Evolutionary conservation across 2,113 vertebrate genomes (phyloP).

Genomic region (Fukomys damarensis): DNA sequence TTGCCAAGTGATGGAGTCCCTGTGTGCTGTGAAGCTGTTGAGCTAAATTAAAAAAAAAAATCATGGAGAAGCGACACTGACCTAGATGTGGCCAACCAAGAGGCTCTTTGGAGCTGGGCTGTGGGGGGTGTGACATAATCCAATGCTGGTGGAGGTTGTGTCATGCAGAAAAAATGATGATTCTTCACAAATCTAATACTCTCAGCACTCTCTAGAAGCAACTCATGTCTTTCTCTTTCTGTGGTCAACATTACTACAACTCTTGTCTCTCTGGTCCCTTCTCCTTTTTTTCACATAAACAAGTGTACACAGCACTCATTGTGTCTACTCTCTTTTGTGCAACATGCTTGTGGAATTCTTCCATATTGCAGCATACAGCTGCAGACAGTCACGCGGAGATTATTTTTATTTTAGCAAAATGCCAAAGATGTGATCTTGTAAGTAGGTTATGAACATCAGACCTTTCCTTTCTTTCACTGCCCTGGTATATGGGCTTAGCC

Average conservation of each 20-base stretch:
- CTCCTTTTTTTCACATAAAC: not conserved
- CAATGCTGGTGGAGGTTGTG: not conserved
- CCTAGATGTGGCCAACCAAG: not conserved
- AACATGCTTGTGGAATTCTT: not conserved
- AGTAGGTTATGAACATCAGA: not conserved
- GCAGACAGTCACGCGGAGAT: not conserved
- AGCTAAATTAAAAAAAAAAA: not conserved
- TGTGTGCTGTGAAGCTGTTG: not conserved
- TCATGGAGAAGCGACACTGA: not conserved
- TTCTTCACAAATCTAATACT: constrained; percentile 16
- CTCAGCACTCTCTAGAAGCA: not conserved
- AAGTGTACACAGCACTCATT: not conserved
- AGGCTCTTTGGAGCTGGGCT: not conserved
- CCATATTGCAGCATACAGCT: not conserved
- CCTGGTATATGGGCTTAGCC: not conserved
- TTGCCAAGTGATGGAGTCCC: not conserved
- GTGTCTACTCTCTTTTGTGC: not conserved
- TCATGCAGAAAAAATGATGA: not conserved
- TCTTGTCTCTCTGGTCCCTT: not conserved
- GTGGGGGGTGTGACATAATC: not conserved
- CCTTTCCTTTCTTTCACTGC: not conserved
- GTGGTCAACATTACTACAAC: not conserved
- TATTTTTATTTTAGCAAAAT: not conserved
- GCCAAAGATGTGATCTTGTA: not conserved
- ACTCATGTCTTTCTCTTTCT: not conserved